Evolutionary conservation across 2,113 vertebrate genomes (phyloP).

Genomic region (Bombycilla garrulus): DNA sequence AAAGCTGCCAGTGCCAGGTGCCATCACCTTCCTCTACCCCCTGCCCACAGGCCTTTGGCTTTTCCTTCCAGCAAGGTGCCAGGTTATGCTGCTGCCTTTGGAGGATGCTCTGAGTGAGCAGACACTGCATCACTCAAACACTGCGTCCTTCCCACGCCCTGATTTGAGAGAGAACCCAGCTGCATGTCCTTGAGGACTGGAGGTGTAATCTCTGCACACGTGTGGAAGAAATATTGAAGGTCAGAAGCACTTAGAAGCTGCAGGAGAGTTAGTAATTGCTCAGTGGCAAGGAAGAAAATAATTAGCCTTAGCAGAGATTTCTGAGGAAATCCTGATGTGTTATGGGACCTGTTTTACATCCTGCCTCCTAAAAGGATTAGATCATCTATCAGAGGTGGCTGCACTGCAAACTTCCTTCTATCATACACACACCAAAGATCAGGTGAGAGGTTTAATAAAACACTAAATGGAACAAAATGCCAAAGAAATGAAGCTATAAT

Average conservation of each 20-base stretch:
- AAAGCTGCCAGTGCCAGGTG: background rate
- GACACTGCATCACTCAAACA: background rate
- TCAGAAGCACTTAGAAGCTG: background rate
- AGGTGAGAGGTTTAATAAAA: conserved; percentile 51
- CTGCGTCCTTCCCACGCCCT: background rate
- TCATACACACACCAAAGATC: conserved; percentile 41
- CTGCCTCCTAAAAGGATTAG: conserved; percentile 43
- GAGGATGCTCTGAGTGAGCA: background rate
- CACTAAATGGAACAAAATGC: conserved; percentile 41
- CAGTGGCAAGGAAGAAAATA: conserved; percentile 33
- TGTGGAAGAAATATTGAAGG: background rate
- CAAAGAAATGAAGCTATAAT: background rate
- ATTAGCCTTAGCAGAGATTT: conserved; percentile 47
- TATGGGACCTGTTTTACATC: conserved; percentile 48
- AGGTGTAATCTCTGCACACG: background rate
- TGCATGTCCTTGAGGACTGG: background rate
- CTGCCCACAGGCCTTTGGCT: background rate
- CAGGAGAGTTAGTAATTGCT: background rate
- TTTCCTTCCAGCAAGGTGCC: background rate
- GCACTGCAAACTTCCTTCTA: conserved; percentile 14
- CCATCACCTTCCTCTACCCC: background rate
- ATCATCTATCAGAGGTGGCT: conserved; percentile 25
- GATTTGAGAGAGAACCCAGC: background rate
- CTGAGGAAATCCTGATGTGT: background rate
- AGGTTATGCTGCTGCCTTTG: background rate